Base-by-base conservation (phyloP, 2,888 invertebrate genomes). In the Yponomeuta evonymella region DNA sequence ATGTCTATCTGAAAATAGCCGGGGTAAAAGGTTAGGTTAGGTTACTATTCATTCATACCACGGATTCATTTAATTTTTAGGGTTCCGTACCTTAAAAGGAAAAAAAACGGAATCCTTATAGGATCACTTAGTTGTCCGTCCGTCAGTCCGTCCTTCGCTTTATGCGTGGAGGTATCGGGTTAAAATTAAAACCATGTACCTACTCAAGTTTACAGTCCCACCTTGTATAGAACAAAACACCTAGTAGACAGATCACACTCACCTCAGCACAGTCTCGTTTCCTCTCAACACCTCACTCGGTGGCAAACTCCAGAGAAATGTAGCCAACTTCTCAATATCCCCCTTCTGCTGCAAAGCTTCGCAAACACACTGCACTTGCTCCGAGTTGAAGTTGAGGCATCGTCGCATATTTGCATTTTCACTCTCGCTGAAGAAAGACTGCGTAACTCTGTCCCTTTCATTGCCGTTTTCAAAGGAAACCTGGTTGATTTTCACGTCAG, bases 301-400 rank as follows among this genome's bases (percentile, higher is more conserved):
- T 6, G 98, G 98, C 73, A 98, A 89, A 72, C 96, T 96, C 95
- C 96, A 97, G 48, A 98, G 89, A 84, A 98, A 98, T 70, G 96
- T 94, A 1, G 97, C 96, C 72, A 98, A 90, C 77, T 96, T 96
- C 75, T 98, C 98, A 75, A 98, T 95, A 84, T 99, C 97, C 12
- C 98, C 97, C 75, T 97, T 95, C 85, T 99, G 98, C 82, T 98
- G 97, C 65, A 99, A 93, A 23, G 98, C 98, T 83, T 99, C 98
- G 87, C 98, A 98, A 81, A 98, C 96, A 84, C 98, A 98, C 78
- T 97, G 96, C 74, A 98, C 96, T 94, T 98, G 96, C 72, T 95
- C 94, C 1, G 92, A 86, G 78, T 88, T 92, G 73, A 93, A 93
- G 75, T 88, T 89, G 71, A 90, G 76, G 80, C 84, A 89, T 71